Percentiles rank a stretch among this genome's conserved stretches.
Conservation (phyloP, 2,797 vertebrate genomes). For the Pangasius djambal region DNA sequence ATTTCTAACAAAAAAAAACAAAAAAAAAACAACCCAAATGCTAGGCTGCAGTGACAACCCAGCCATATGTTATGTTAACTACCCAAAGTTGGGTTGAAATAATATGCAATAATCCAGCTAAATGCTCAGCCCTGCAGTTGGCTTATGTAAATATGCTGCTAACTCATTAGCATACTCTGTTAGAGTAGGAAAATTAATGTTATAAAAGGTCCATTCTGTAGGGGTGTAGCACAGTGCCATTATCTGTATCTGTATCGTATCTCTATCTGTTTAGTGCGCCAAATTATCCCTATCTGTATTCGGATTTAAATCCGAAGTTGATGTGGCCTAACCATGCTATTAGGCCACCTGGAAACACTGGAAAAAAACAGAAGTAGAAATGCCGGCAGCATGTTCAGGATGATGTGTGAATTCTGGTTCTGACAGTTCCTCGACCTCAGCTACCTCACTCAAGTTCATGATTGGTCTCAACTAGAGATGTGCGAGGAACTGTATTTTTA, state of each 20-base stretch:
- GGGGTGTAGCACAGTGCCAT: not conserved
- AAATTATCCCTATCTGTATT: not conserved
- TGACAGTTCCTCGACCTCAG: not conserved
- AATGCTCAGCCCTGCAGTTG: not conserved
- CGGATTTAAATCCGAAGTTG: not conserved
- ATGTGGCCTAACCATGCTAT: not conserved
- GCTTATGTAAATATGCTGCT: not conserved
- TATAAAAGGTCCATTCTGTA: not conserved
- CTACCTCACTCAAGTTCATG: not conserved
- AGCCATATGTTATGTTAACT: not conserved
- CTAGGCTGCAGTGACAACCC: not conserved
- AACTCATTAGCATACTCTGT: not conserved
- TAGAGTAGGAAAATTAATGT: not conserved
- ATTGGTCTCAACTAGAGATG: not conserved
- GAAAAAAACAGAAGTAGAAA: not conserved
- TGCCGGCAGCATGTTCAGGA: not conserved
- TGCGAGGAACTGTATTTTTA: not conserved
- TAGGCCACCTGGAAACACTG: not conserved
- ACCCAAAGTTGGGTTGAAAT: not conserved
- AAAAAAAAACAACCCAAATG: not conserved
- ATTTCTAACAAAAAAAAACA: not conserved
- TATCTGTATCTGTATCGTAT: too few relatives aligned
- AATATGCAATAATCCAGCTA: not conserved
- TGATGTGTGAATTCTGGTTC: not conserved
- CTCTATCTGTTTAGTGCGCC: too few relatives aligned